A percentile compares a stretch with the other conserved stretches of the same genome.
Conservation (phyloP, 2,113 vertebrate species). For the Hyla sarda region DNA sequence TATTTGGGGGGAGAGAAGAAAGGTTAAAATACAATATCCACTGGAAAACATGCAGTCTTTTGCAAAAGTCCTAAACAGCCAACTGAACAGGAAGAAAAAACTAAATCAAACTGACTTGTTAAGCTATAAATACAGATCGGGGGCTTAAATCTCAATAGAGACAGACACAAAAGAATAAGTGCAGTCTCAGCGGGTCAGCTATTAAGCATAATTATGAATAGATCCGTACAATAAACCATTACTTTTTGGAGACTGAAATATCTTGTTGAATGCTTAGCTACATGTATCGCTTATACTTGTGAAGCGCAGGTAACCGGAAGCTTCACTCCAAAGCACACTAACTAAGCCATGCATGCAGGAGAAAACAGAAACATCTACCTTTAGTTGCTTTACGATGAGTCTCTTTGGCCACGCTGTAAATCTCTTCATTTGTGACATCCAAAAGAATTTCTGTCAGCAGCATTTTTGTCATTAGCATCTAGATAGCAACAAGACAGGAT, state of each 20-base stretch:
- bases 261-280: neutral
- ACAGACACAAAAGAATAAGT: neutral
- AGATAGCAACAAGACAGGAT: neutral
- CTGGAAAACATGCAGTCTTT: constrained; percentile 52
- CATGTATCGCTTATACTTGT: neutral
- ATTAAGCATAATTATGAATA: no score
- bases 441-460: constrained; percentile 96
- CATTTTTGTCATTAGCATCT: constrained; percentile 97
- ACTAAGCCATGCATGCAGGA: constrained; percentile 45
- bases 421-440: constrained; percentile 97
- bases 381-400: constrained; percentile 95
- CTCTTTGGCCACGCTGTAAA: constrained; percentile 90
- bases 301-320: neutral
- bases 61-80: constrained; percentile 26
- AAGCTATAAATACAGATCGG: neutral
- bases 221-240: neutral
- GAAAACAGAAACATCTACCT: constrained; percentile 77
- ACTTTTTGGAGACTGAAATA: neutral
- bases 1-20: constrained; percentile 90
- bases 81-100: constrained; percentile 6
- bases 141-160: neutral
- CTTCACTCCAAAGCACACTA: neutral
- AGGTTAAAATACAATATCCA: constrained; percentile 86
- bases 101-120: neutral
- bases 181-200: neutral